Percentiles rank a stretch among this genome's conserved stretches.
Evolutionary conservation across 2,888 invertebrate genomes (phyloP).

Genomic region (Brachypterus glaber): DNA sequence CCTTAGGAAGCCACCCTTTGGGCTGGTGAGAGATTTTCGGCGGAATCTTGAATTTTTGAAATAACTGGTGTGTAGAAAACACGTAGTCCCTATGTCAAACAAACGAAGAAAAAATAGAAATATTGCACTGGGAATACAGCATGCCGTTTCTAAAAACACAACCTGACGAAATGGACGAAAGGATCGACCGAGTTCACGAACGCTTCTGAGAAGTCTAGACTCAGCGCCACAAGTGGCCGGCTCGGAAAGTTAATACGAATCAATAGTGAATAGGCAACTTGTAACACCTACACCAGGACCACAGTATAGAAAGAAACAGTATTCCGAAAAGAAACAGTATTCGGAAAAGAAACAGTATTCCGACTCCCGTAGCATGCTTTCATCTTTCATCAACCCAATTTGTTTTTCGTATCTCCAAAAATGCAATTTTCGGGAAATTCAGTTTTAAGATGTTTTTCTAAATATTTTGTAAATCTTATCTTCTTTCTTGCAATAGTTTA

Average conservation of each 20-base stretch:
- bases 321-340: too few species aligned
- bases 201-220: too few species aligned
- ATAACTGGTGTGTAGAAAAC: conserved; percentile 37
- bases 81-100: conserved; percentile 35
- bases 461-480: too few species aligned
- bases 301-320: too few species aligned
- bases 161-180: neutral
- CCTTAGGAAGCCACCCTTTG: conserved; percentile 71
- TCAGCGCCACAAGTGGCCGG: neutral
- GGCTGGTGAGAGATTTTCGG: conserved; percentile 68
- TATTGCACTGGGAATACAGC: conserved; percentile 26
- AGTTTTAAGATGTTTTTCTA: too few species aligned
- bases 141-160: conserved; percentile 26
- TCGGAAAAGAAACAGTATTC: too few species aligned
- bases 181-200: neutral
- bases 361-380: too few species aligned
- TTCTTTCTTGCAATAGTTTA: too few species aligned
- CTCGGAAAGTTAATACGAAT: neutral
- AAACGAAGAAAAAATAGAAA: conserved; percentile 23
- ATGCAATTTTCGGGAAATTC: too few species aligned
- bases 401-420: too few species aligned
- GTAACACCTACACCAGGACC: too few species aligned
- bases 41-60: conserved; percentile 70
- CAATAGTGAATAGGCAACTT: neutral
- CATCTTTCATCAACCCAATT: too few species aligned